phyloP scores from a whole-genome alignment of 2,888 invertebrate genomes.

The Athripsodes cinereus region DNA sequence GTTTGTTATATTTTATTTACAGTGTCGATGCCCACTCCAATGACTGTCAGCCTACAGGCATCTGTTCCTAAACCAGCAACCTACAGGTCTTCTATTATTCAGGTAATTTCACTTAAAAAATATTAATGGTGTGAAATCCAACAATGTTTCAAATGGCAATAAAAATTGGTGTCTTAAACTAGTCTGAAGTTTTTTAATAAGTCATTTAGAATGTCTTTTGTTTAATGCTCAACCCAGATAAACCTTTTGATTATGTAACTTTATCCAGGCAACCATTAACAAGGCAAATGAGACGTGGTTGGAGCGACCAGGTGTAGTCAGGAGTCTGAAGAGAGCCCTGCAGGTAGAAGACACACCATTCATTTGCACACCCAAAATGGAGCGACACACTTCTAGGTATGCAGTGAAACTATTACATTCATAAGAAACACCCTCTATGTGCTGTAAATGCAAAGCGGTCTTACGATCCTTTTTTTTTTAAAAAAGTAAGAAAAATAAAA shows the following conservation, averaged over 20 bases:
- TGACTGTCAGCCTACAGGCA: conserved; percentile 53
- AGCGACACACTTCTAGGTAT: conserved; percentile 31
- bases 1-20: too few species aligned
- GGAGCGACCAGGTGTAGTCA: conserved; percentile 38
- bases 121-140: too few species aligned
- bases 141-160: too few species aligned
- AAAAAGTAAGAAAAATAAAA: too few species aligned
- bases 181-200: too few species aligned
- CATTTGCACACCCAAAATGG: conserved; percentile 52
- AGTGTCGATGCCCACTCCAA: conserved; percentile 51
- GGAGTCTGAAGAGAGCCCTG: conserved; percentile 42
- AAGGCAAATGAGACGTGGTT: conserved; percentile 45
- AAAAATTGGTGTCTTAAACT: too few species aligned
- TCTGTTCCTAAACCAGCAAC: conserved; percentile 41
- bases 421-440: too few species aligned
- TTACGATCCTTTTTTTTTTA: too few species aligned
- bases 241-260: neutral
- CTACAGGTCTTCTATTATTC: conserved; percentile 47
- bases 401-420: too few species aligned
- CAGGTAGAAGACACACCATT: conserved; percentile 55
- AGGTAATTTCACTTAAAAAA: conserved; percentile 37
- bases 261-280: conserved; percentile 45
- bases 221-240: neutral
- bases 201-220: too few species aligned
- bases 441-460: too few species aligned